phyloP scores from a whole-genome alignment of 1,140 invertebrate genomes.

The Saccostrea cuccullata region DNA sequence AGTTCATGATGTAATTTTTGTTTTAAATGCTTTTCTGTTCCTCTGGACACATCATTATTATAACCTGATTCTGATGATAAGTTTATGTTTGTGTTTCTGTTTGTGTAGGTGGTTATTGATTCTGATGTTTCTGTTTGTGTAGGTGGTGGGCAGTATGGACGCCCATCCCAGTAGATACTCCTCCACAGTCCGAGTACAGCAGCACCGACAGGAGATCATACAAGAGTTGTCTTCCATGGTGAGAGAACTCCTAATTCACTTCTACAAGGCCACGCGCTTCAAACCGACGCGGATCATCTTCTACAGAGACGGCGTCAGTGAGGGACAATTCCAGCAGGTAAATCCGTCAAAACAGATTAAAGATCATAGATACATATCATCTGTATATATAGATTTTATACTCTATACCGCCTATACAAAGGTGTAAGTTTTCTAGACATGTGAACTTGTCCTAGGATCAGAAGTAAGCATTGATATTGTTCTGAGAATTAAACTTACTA shows the following conservation, averaged over 20 bases:
- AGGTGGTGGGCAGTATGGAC: slow-evolving; percentile 98
- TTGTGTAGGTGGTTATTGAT: slow-evolving; percentile 85
- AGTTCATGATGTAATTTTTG: too few species aligned
- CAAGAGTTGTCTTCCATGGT: slow-evolving; percentile 99
- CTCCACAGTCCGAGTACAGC: slow-evolving; percentile 98
- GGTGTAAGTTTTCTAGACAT: too few species aligned
- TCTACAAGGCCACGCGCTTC: slow-evolving; percentile 95
- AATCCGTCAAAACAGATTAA: slow-evolving; percentile 48
- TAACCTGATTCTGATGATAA: not conserved
- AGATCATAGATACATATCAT: too few species aligned
- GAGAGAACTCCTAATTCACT: slow-evolving; percentile 94
- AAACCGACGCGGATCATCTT: slow-evolving; percentile 96
- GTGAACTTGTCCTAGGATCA: too few species aligned
- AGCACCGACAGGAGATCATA: slow-evolving; percentile 97
- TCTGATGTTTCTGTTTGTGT: slow-evolving; percentile 12
- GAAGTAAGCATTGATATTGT: too few species aligned
- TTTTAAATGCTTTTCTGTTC: too few species aligned
- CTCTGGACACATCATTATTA: too few species aligned
- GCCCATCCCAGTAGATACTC: slow-evolving; percentile 99
- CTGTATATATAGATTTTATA: too few species aligned
- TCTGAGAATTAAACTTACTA: too few species aligned
- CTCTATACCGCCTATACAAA: too few species aligned
- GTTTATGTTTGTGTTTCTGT: too few species aligned
- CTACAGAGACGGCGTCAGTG: slow-evolving; percentile 97
- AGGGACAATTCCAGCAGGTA: slow-evolving; percentile 89